Evolutionary conservation across 2,113 vertebrate species (phyloP).

Genomic region (Trichechus manatus): DNA sequence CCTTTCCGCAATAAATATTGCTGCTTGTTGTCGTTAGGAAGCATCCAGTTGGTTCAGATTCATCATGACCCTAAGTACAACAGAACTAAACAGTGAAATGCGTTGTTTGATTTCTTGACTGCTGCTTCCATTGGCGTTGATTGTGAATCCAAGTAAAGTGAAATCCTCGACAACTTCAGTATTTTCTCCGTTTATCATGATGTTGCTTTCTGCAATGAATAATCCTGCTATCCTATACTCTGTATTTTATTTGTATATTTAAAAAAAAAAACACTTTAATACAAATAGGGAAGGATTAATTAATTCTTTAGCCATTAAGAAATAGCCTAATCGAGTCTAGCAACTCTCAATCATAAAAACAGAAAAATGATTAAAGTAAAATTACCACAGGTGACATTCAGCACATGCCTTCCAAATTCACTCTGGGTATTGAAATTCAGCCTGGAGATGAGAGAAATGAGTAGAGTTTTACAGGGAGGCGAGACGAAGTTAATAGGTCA

Average conservation of each 20-base stretch:
- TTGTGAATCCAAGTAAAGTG: no score
- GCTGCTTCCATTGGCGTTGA: no score
- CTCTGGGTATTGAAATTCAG: not conserved
- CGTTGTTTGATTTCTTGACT: no score
- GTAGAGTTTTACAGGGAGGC: not conserved
- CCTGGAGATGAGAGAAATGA: not conserved
- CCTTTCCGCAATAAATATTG: slow-evolving; percentile 42
- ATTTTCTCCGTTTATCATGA: no score
- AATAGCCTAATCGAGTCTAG: slow-evolving; percentile 39
- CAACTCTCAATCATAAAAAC: slow-evolving; percentile 13
- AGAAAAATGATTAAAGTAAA: slow-evolving; percentile 37
- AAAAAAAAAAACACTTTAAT: slow-evolving; percentile 16
- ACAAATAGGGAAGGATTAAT: slow-evolving; percentile 9
- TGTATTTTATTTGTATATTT: slow-evolving; percentile 27
- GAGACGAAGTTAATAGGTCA: not conserved
- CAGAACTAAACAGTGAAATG: no score
- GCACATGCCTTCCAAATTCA: slow-evolving; percentile 10
- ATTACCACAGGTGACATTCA: not conserved
- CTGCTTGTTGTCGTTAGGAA: not conserved
- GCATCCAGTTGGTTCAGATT: no score
- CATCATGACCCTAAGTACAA: no score
- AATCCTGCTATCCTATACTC: not conserved
- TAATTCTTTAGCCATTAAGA: slow-evolving; percentile 47
- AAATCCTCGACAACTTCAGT: no score
- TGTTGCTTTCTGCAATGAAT: no score